Base-by-base conservation (phyloP, 2,113 vertebrate species). In the Thunnus thynnus region DNA sequence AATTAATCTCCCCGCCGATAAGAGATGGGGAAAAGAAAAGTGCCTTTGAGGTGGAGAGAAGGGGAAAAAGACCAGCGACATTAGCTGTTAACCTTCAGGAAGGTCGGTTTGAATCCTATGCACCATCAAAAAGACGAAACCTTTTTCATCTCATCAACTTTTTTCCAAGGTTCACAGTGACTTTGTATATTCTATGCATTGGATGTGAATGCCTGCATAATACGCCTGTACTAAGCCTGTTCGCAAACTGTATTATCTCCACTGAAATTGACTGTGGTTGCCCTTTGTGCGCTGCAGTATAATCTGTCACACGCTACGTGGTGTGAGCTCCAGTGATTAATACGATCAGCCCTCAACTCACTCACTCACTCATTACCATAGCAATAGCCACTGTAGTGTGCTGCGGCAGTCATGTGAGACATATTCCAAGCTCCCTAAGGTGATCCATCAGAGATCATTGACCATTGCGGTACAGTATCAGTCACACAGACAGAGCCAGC, bases 401-500 rank as follows among this genome's bases (percentile, higher is more conserved):
- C 65, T 20, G 76, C 68, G 13, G 72, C 46, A 47, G 73, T 44
- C 71, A 12, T 55, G 84, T 58, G 77, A 87, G 87, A 89, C 90
- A 78, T 82, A 69, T 78, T 76, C 77, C 57, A 7, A 41, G 11
- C 67, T 83, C 86, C 87, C 88, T 3, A 1, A 88, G 85, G 91
- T 91, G 88, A 93, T 93, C 93, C 89, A 92, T 93, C 92, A 93
- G 44, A 75, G 79, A 89, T 82, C 86, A 88, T 77, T 89, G 91
- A 93, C 91, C 80, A 65, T 48, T 47, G 44, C 56, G 4, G 64
- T 5, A 68, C 72, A 50, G 76, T 68, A 60, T 78, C 72, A 82
- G 83, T 78, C 77, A 86, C 73, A 47, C 18, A 14, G 72, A 47
- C 18, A 17, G 69, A 73, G 57, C 47, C 69, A 41, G 67, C 60